These are phyloP conservation scores for Urosaurus nigricauda DNA, from an alignment of 2,797 vertebrate genomes.

Conservation along the genomic window DNA sequence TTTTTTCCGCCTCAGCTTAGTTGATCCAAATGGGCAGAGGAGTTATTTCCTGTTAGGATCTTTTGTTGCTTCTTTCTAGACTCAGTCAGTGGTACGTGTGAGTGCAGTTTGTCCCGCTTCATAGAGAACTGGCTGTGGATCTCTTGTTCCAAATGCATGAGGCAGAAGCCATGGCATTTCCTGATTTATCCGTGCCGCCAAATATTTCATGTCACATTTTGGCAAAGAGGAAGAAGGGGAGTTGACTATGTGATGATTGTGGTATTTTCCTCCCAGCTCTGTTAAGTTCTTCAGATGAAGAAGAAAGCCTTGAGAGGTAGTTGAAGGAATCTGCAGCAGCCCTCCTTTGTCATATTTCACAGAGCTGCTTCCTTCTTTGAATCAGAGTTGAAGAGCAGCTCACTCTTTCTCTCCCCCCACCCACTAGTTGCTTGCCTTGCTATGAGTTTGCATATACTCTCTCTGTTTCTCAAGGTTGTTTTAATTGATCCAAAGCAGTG, in stretches of 20 bases:
- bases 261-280: neutral
- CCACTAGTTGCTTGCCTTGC: neutral
- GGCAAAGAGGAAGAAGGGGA: neutral
- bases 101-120: neutral
- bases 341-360: neutral
- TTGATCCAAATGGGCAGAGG: neutral
- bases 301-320: neutral
- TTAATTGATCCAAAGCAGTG: neutral
- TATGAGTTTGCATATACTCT: neutral
- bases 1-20: neutral
- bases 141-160: neutral
- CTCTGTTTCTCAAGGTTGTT: neutral
- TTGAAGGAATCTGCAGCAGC: neutral
- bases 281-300: neutral
- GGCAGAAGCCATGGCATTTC: conserved; percentile 22
- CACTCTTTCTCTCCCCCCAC: neutral
- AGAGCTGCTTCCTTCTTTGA: neutral
- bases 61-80: neutral
- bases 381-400: neutral
- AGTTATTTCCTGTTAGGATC: neutral
- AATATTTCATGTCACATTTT: neutral
- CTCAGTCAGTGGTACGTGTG: neutral
- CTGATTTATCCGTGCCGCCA: conserved; percentile 7
- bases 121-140: neutral
- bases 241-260: neutral